These are phyloP conservation scores for Lepidotrigona ventralis DNA, from an alignment of 1,140 invertebrate genomes.

Conservation along the genomic window DNA sequence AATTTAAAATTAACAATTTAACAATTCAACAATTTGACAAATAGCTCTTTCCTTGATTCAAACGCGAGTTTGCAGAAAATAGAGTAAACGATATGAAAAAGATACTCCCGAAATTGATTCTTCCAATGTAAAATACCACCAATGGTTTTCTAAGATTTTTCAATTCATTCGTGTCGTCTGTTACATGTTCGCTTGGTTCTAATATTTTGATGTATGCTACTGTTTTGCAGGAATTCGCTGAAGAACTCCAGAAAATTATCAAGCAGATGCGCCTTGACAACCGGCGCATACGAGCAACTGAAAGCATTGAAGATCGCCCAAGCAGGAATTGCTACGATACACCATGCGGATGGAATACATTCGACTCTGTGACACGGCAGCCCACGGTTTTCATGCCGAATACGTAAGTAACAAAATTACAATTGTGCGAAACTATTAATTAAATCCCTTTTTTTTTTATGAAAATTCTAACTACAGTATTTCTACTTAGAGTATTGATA, in stretches of 20 bases:
- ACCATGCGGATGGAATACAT: conserved; percentile 37
- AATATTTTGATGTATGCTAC: background rate
- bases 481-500: background rate
- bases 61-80: background rate
- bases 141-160: background rate
- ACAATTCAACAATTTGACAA: no score
- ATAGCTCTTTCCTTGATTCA: background rate
- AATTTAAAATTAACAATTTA: no score
- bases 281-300: conserved; percentile 59
- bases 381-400: conserved; percentile 14
- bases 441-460: background rate
- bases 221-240: conserved; percentile 63
- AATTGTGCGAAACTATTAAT: background rate
- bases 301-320: conserved; percentile 51
- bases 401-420: conserved; percentile 28
- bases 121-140: background rate
- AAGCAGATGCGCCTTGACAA: conserved; percentile 49
- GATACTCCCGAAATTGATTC: background rate
- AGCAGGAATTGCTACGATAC: conserved; percentile 60
- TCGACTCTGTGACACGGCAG: conserved; percentile 5
- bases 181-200: background rate
- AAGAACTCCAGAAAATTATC: conserved; percentile 55
- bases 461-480: background rate
- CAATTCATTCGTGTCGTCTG: background rate
- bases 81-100: background rate